These are phyloP conservation scores for Catharus fuscescens DNA, from an alignment of 2,113 vertebrate species.

Conservation along the genomic window DNA sequence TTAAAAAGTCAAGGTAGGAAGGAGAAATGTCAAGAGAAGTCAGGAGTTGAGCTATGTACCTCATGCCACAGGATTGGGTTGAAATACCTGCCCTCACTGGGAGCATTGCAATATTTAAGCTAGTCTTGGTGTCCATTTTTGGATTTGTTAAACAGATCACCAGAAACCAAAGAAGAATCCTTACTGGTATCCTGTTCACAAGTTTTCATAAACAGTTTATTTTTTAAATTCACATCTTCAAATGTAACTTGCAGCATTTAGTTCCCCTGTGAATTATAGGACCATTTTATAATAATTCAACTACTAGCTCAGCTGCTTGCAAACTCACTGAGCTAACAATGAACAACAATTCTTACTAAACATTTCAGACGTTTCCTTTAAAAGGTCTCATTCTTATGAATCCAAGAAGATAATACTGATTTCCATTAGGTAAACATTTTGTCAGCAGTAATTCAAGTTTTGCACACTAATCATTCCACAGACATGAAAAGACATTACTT, in stretches of 20 bases:
- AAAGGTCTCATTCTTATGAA: slow-evolving; percentile 30
- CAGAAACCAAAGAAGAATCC: not conserved
- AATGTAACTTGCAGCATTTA: not conserved
- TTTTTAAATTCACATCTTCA: not conserved
- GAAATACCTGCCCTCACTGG: not conserved
- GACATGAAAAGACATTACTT: slow-evolving; percentile 40
- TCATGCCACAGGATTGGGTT: not conserved
- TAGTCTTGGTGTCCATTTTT: not conserved
- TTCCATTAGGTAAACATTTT: slow-evolving; percentile 46
- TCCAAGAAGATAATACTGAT: slow-evolving; percentile 41
- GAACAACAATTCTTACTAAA: not conserved
- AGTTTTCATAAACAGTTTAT: not conserved
- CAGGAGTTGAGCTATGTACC: not conserved
- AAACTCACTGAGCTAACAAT: not conserved
- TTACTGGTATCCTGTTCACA: not conserved
- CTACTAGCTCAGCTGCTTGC: not conserved
- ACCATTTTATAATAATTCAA: not conserved
- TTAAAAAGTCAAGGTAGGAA: not conserved
- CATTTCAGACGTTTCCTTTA: not conserved
- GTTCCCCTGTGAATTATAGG: not conserved
- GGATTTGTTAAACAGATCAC: not conserved
- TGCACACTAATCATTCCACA: slow-evolving; percentile 15
- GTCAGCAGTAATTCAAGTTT: slow-evolving; percentile 64
- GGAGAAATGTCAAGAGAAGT: not conserved
- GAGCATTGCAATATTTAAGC: not conserved